These are phyloP conservation scores for Tinea pellionella DNA, from an alignment of 2,888 invertebrate species.

Conservation along the genomic window DNA sequence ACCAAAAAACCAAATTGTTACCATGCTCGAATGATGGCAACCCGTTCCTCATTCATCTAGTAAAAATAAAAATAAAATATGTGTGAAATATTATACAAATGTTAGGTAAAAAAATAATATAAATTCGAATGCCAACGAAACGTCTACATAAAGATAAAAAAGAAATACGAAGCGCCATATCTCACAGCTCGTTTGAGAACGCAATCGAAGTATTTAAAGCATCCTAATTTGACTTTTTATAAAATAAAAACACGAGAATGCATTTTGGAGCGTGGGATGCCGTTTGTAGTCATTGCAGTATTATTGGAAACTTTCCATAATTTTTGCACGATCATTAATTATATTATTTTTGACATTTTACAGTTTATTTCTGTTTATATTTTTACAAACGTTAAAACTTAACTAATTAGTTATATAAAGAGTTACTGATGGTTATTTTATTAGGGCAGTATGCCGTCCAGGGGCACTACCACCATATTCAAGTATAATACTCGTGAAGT, in stretches of 20 bases:
- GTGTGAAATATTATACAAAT: too few species aligned
- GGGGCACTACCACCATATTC: too few species aligned
- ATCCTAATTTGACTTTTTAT: conserved; percentile 46
- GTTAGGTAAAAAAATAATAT: too few species aligned
- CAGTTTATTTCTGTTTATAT: background rate
- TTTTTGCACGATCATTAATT: background rate
- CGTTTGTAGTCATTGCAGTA: conserved; percentile 17
- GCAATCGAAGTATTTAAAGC: conserved; percentile 38
- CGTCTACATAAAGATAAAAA: conserved; percentile 24
- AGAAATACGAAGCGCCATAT: conserved; percentile 25
- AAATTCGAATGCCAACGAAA: background rate
- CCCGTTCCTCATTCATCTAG: too few species aligned
- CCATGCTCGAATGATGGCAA: too few species aligned
- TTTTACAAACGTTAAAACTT: too few species aligned
- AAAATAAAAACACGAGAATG: conserved; percentile 29
- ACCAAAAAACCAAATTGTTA: too few species aligned
- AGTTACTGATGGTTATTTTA: too few species aligned
- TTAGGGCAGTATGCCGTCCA: too few species aligned
- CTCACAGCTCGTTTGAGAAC: conserved; percentile 30
- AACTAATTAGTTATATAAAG: background rate
- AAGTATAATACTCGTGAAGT: too few species aligned
- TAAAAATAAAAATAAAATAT: too few species aligned
- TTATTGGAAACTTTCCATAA: conserved; percentile 12
- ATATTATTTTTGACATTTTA: background rate
- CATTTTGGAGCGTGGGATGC: conserved; percentile 31